Conservation (phyloP, 2,888 invertebrate genomes). For the Nematopogon swammerdamellus region DNA sequence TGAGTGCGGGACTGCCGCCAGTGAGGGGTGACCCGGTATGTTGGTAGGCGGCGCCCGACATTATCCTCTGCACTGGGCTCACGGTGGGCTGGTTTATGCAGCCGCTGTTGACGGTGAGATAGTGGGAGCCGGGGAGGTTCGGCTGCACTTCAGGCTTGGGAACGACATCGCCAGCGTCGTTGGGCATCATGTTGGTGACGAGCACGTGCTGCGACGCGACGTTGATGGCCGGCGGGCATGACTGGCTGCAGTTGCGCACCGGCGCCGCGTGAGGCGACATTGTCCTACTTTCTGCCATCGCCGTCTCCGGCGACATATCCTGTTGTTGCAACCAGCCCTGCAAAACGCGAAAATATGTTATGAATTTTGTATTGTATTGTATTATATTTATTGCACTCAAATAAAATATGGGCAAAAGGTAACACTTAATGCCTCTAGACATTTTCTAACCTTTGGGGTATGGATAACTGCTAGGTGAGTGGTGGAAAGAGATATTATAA, state of each 20-base stretch:
- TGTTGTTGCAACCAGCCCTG: conserved; percentile 16
- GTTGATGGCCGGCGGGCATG: conserved; percentile 19
- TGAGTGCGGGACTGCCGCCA: conserved; percentile 22
- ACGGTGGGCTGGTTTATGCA: conserved; percentile 46
- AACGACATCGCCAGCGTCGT: conserved; percentile 20
- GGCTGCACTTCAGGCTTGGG: conserved; percentile 38
- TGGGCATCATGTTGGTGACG: conserved; percentile 16
- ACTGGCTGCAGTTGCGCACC: conserved; percentile 23
- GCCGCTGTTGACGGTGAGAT: conserved; percentile 46
- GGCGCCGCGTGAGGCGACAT: conserved; percentile 23
- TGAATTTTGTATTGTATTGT: conserved; percentile 5
- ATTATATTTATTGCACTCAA: conserved; percentile 3
- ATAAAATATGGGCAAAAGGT: background rate
- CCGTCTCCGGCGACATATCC: conserved; percentile 16
- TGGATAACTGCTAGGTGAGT: no score
- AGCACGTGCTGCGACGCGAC: conserved; percentile 19
- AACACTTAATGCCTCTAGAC: no score
- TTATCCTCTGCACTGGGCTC: conserved; percentile 32
- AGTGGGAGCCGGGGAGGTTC: conserved; percentile 37
- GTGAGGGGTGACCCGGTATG: conserved; percentile 15
- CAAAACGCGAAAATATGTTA: conserved; percentile 14
- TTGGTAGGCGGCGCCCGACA: conserved; percentile 22
- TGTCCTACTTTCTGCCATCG: conserved; percentile 21
- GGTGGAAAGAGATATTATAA: no score
- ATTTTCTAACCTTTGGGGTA: no score